phyloP scores from a whole-genome alignment of 2,888 invertebrate species.

The Tetragonisca angustula region DNA sequence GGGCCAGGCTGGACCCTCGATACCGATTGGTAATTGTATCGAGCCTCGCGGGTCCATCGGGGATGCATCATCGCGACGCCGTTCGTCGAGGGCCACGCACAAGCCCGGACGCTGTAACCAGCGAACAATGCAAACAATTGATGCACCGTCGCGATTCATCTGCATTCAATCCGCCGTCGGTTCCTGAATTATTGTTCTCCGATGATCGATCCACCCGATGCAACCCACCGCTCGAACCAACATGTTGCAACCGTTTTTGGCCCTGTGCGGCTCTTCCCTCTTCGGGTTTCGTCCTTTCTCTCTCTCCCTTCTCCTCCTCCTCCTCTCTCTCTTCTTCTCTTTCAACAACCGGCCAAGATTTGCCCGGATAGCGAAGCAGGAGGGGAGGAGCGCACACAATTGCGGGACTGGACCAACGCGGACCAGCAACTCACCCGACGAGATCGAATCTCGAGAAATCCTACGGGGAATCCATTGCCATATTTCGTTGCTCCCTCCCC shows the following conservation, averaged over 20 bases:
- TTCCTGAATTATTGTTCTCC: constrained; percentile 49
- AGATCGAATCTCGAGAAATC: constrained; percentile 64
- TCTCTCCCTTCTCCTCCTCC: constrained; percentile 7
- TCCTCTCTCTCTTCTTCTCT: background rate
- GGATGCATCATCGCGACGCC: constrained; percentile 37
- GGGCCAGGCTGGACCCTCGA: background rate
- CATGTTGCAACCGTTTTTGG: constrained; percentile 46
- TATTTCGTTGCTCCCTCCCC: constrained; percentile 50
- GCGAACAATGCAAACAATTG: constrained; percentile 58
- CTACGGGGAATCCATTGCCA: constrained; percentile 57
- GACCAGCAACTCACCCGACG: constrained; percentile 52
- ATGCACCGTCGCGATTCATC: constrained; percentile 42
- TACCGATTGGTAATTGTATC: constrained; percentile 29
- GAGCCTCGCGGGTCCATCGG: constrained; percentile 10
- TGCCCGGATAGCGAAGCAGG: constrained; percentile 13
- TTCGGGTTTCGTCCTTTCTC: background rate
- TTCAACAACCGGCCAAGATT: constrained; percentile 53
- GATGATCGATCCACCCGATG: constrained; percentile 51
- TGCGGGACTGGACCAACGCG: constrained; percentile 46
- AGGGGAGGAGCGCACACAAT: constrained; percentile 44
- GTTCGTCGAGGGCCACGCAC: constrained; percentile 13
- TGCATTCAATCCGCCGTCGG: constrained; percentile 36
- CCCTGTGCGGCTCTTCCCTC: background rate
- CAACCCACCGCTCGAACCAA: background rate
- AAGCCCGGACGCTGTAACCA: constrained; percentile 16